Evolutionary conservation across 2,113 vertebrate species (phyloP).

Genomic region (Dermatemys mawii): DNA sequence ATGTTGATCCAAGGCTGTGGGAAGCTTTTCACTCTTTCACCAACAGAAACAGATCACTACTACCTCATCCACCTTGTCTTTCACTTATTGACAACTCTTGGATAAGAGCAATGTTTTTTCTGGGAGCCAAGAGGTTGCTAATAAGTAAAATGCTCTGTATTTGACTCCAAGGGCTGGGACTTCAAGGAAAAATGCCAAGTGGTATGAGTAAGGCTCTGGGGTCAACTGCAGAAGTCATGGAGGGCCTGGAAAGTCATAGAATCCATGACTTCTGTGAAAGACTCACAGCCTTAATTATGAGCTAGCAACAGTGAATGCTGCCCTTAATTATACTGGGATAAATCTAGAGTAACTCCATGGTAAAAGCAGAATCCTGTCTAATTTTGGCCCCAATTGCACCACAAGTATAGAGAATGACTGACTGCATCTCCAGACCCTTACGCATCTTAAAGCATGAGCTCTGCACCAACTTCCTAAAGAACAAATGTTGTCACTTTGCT

Average conservation of each 20-base stretch:
- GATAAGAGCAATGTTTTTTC: not conserved
- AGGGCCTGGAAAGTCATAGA: too few relatives aligned
- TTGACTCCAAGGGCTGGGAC: not conserved
- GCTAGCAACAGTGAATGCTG: not conserved
- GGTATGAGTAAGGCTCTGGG: not conserved
- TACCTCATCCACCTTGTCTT: not conserved
- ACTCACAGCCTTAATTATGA: too few relatives aligned
- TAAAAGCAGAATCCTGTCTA: not conserved
- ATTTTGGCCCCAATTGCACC: not conserved
- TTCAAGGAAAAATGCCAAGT: not conserved
- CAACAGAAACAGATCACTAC: not conserved
- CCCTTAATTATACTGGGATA: not conserved
- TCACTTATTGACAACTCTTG: not conserved
- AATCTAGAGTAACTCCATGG: not conserved
- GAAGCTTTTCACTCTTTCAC: not conserved
- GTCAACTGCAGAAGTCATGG: too few relatives aligned
- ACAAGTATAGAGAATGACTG: not conserved
- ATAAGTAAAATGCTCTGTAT: not conserved
- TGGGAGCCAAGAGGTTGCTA: not conserved
- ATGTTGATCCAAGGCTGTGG: not conserved
- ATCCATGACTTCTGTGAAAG: too few relatives aligned
- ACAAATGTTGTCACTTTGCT: not conserved
- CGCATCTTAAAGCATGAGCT: not conserved
- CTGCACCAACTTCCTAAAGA: not conserved
- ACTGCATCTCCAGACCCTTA: not conserved